Percentiles rank a stretch among this genome's conserved stretches.
Evolutionary conservation across 2,888 invertebrate species (phyloP).

Genomic region (Ophraella communa): DNA sequence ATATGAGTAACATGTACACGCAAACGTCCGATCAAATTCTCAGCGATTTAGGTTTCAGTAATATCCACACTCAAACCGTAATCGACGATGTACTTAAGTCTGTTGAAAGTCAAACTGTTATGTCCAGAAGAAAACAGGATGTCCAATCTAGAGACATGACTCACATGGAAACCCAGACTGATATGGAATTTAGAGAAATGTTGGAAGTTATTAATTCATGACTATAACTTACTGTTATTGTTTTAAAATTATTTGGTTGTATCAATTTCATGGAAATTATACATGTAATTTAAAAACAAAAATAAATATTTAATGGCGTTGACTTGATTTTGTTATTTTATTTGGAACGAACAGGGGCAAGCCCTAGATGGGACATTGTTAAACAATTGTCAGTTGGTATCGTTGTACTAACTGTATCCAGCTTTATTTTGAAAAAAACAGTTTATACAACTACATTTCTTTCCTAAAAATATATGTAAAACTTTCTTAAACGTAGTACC

Average conservation of each 20-base stretch:
- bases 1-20: conserved; percentile 55
- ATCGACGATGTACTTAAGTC: conserved; percentile 65
- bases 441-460: too few relatives aligned
- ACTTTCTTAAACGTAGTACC: too few relatives aligned
- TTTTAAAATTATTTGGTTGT: conserved; percentile 3
- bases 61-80: conserved; percentile 71
- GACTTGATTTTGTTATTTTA: not conserved
- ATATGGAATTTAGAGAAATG: conserved; percentile 57
- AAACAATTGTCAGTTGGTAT: too few relatives aligned
- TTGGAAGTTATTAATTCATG: conserved; percentile 58
- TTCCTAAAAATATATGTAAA: too few relatives aligned
- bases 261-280: not conserved
- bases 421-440: too few relatives aligned
- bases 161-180: conserved; percentile 65
- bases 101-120: conserved; percentile 66
- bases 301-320: not conserved
- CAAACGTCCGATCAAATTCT: conserved; percentile 63
- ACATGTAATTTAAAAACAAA: not conserved
- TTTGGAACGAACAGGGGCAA: too few relatives aligned
- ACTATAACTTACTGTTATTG: conserved; percentile 49
- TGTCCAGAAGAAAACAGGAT: conserved; percentile 47
- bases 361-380: too few relatives aligned
- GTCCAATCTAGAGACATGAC: conserved; percentile 53
- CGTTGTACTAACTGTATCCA: too few relatives aligned
- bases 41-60: conserved; percentile 64